phyloP scores from a whole-genome alignment of 2,113 vertebrate species.

The Paramisgurnus dabryanus region DNA sequence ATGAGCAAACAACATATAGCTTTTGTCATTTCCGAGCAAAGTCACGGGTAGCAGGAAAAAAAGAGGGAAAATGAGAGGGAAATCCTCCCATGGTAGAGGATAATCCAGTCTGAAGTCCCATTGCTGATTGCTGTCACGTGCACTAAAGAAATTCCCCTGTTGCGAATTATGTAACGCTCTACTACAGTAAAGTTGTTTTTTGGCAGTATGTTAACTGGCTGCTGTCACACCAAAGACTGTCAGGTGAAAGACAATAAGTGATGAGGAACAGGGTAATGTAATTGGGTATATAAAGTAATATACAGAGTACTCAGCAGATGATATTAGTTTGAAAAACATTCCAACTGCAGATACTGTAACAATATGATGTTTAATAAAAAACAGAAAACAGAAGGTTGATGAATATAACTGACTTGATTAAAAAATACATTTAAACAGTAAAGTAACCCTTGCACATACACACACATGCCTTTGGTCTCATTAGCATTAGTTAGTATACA shows the following conservation, averaged over 20 bases:
- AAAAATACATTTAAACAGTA: too few species aligned
- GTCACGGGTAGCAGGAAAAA: neutral
- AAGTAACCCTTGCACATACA: neutral
- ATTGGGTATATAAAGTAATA: too few species aligned
- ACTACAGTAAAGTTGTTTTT: constrained; percentile 36
- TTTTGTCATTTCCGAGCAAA: constrained; percentile 9
- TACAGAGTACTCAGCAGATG: too few species aligned
- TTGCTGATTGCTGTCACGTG: constrained; percentile 44
- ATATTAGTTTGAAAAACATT: too few species aligned
- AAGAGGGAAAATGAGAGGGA: constrained; percentile 3
- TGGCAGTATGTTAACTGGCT: neutral
- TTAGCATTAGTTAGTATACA: constrained; percentile 11
- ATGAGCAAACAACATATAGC: constrained; percentile 1
- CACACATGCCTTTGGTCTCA: neutral
- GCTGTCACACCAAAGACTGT: constrained; percentile 27
- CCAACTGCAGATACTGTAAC: too few species aligned
- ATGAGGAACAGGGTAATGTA: neutral
- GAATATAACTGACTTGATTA: too few species aligned
- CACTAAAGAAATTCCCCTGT: constrained; percentile 42
- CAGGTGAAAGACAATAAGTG: constrained; percentile 22
- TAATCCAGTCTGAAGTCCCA: constrained; percentile 36
- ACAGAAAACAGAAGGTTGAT: too few species aligned
- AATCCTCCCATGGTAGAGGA: constrained; percentile 32
- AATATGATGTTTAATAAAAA: too few species aligned
- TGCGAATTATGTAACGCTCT: constrained; percentile 43